A percentile compares a stretch with the other conserved stretches of the same genome.
These are phyloP conservation scores for Leucosticte australis DNA, from an alignment of 2,113 vertebrate species.

Conservation along the genomic window DNA sequence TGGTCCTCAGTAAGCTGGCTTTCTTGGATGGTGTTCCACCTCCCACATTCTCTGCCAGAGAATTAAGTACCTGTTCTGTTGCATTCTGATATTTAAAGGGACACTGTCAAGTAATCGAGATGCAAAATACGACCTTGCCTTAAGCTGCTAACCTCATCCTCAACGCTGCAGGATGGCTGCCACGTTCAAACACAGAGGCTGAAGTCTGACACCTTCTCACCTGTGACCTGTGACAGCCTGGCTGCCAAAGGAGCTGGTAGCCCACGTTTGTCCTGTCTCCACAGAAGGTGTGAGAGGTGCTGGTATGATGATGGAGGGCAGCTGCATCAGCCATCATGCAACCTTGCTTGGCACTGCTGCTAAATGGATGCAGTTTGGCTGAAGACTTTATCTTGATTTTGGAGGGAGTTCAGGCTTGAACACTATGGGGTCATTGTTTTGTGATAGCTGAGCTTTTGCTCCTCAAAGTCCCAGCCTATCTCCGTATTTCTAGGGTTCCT, in stretches of 20 bases:
- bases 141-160: not conserved
- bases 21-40: not conserved
- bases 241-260: not conserved
- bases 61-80: conserved; percentile 11
- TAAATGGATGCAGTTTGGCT: not conserved
- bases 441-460: not conserved
- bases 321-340: not conserved
- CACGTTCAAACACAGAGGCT: not conserved
- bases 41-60: not conserved
- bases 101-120: not conserved
- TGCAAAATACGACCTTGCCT: not conserved
- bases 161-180: not conserved
- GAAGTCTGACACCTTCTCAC: not conserved
- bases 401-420: not conserved
- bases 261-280: not conserved
- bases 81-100: conserved; percentile 43
- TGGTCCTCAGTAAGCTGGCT: conserved; percentile 1
- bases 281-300: not conserved
- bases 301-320: not conserved
- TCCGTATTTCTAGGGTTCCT: not conserved
- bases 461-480: not conserved
- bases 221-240: not conserved
- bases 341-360: not conserved
- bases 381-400: not conserved
- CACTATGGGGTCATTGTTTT: not conserved